Percentiles rank a stretch among this genome's conserved stretches.
Evolutionary conservation across 92 coral and sea anemone genomes (phyloP).

Genomic region (Umimayanthus kanabou): DNA sequence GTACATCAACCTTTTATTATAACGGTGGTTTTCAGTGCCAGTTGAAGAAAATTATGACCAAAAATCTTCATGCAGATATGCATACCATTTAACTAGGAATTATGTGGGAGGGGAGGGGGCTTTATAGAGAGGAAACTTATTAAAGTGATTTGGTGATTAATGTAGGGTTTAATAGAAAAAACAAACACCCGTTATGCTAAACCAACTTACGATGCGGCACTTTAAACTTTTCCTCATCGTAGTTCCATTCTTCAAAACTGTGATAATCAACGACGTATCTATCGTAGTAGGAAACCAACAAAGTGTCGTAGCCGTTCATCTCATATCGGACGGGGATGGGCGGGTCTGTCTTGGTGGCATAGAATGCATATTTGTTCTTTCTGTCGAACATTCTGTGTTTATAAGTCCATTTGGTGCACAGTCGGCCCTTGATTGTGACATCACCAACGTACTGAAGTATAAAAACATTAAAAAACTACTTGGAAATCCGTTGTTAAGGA

Average conservation of each 20-base stretch:
- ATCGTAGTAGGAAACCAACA: conserved; percentile 94
- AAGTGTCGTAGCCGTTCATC: conserved; percentile 93
- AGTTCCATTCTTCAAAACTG: conserved; percentile 77
- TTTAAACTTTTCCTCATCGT: conserved; percentile 58
- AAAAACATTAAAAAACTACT: background rate
- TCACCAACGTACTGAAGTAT: conserved; percentile 74
- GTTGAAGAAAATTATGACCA: too few relatives aligned
- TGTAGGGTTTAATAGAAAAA: too few relatives aligned
- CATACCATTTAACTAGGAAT: too few relatives aligned
- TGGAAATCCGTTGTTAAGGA: background rate
- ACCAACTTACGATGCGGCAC: conserved; percentile 83
- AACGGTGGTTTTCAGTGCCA: too few relatives aligned
- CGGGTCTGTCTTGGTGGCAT: conserved; percentile 80
- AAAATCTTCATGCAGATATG: too few relatives aligned
- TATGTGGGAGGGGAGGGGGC: too few relatives aligned
- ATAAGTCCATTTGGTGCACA: conserved; percentile 84
- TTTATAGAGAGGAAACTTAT: too few relatives aligned
- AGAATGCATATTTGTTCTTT: conserved; percentile 81
- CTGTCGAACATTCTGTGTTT: conserved; percentile 69
- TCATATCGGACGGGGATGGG: conserved; percentile 86
- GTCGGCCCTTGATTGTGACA: conserved; percentile 63
- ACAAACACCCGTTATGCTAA: too few relatives aligned
- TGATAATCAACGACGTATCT: conserved; percentile 81
- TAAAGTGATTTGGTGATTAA: too few relatives aligned
- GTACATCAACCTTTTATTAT: too few relatives aligned